Evolutionary conservation across 2,888 invertebrate species (phyloP), one percentile per base, ranked within the genome.

Genomic region (Reticulitermes lucifugus): DNA sequence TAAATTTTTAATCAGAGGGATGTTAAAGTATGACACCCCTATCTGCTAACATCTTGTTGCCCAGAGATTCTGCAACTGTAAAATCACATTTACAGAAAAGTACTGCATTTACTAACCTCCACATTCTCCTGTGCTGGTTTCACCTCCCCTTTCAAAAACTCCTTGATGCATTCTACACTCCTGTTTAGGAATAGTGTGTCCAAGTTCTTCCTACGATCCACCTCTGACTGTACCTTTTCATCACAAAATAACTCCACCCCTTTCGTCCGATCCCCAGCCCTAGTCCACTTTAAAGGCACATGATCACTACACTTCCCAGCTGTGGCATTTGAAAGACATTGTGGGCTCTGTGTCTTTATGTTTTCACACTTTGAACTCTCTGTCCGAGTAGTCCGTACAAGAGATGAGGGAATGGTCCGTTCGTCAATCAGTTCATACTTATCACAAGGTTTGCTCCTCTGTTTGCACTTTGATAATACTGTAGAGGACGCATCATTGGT

Each of bases 401-500:
- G 55, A 55, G 55, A 55, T 2, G 55, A 55, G 14, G 55, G 55
- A 29, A 80, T 60, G 59, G 60, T 60, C 60, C 80, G 60, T 80
- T 80, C 81, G 70, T 65, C 70, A 6, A 81, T 81, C 35, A 81
- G 25, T 14, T 80, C 70, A 81, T 70, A 81, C 21, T 70, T 70
- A 80, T 80, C 80, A 80, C 75, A 77, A 43, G 75, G 43, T 77
- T 43, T 77, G 46, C 75, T 77, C 25, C 46, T 43, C 43, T 43
- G 55, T 9, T 55, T 29, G 25, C 81, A 81, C 46, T 81, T 81
- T 29, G 18, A 18, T 59, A 80, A 55, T 25, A 43, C 51, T 51
- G 51, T 6, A 21, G 43, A 43, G 25, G n/a, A 46, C 85, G 89
- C 89, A 82, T 91, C 90, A 87, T 90, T 90, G 59, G 46, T 43